Conservation (phyloP, 1,140 invertebrate genomes). For the Trinorchestia longiramus region DNA sequence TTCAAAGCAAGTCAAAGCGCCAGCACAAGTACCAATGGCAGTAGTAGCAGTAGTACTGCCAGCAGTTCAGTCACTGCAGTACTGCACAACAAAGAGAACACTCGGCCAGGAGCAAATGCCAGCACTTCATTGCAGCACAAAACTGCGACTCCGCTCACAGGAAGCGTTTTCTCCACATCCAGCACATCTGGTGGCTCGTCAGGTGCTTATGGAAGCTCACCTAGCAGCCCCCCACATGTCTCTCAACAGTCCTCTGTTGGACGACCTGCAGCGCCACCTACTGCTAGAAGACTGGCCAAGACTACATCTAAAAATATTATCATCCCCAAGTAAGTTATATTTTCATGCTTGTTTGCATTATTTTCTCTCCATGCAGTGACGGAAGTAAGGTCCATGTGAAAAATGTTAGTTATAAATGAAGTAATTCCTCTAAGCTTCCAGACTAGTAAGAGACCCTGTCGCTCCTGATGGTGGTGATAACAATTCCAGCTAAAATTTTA, state of each 20-base stretch:
- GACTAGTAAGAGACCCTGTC: too few relatives aligned
- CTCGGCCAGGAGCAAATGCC: constrained; percentile 36
- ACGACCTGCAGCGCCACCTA: neutral
- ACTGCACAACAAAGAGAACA: constrained; percentile 40
- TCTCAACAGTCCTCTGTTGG: constrained; percentile 27
- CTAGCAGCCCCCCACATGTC: constrained; percentile 20
- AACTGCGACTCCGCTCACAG: constrained; percentile 2
- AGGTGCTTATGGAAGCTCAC: constrained; percentile 5
- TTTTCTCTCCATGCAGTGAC: neutral
- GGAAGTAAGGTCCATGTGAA: neutral
- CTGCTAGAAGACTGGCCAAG: constrained; percentile 49
- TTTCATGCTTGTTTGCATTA: neutral
- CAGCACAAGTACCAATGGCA: constrained; percentile 6
- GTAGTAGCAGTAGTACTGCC: neutral
- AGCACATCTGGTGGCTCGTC: neutral
- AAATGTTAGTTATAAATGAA: too few relatives aligned
- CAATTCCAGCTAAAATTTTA: too few relatives aligned
- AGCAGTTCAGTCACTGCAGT: constrained; percentile 38
- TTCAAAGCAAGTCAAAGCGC: constrained; percentile 7
- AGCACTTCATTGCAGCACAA: constrained; percentile 42
- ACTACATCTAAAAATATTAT: constrained; percentile 44
- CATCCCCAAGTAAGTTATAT: constrained; percentile 6
- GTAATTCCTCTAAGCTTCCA: too few relatives aligned
- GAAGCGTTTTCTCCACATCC: neutral
- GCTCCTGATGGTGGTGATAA: too few relatives aligned